These are phyloP conservation scores for Prosapia bicincta DNA, from an alignment of 2,888 invertebrate genomes.

Conservation along the genomic window DNA sequence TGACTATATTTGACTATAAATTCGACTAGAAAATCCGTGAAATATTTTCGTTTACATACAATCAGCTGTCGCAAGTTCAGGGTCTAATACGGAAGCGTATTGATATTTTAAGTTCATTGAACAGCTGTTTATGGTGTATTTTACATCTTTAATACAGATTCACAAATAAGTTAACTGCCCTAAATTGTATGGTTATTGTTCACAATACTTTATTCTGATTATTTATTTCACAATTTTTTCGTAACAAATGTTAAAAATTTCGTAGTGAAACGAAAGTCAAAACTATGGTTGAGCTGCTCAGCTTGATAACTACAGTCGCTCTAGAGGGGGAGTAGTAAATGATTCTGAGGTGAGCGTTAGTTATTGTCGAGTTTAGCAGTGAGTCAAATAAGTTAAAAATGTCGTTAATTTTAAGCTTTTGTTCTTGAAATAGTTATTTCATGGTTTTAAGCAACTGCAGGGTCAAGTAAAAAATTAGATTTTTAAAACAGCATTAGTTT, in stretches of 20 bases:
- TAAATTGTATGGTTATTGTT: neutral
- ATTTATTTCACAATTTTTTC: neutral
- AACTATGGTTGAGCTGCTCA: neutral
- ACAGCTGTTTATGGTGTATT: conserved; percentile 18
- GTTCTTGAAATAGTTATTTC: neutral
- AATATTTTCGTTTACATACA: neutral
- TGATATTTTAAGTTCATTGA: conserved; percentile 24
- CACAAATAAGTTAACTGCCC: neutral
- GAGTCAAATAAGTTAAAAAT: conserved; percentile 10
- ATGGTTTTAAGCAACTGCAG: neutral
- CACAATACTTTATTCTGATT: neutral
- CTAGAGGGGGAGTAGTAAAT: neutral
- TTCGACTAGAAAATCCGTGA: too few relatives aligned
- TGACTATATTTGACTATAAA: too few relatives aligned
- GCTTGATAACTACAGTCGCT: neutral
- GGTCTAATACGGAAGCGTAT: conserved; percentile 14
- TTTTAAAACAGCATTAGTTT: neutral
- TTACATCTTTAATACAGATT: conserved; percentile 5
- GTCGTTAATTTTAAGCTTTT: conserved; percentile 9
- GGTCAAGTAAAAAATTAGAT: neutral
- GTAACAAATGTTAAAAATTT: neutral
- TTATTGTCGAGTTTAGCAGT: neutral
- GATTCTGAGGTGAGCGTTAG: neutral
- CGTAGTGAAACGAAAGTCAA: neutral
- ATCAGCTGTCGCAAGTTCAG: conserved; percentile 18